Percentiles rank a stretch among this genome's conserved stretches.
These are phyloP conservation scores for Philhelius pedissequus DNA, from an alignment of 2,888 invertebrate genomes.

Conservation along the genomic window DNA sequence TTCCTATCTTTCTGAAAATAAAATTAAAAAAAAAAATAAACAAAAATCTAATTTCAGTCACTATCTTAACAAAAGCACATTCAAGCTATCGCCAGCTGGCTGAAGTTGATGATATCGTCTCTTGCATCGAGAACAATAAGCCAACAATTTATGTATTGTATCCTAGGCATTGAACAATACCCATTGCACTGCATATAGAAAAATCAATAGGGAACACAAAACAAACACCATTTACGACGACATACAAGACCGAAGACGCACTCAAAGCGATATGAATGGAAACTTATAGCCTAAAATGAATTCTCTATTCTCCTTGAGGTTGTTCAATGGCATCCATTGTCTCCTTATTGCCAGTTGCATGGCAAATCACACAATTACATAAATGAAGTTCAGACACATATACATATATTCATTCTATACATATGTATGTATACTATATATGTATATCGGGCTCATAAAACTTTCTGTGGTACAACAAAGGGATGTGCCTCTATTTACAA, in stretches of 20 bases:
- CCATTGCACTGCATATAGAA: background rate
- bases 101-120: background rate
- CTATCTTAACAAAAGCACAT: slow-evolving; percentile 16
- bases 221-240: background rate
- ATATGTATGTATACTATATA: background rate
- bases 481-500: slow-evolving; percentile 39
- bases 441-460: background rate
- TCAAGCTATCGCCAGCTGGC: background rate
- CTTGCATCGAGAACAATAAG: slow-evolving; percentile 2
- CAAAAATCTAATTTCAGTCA: slow-evolving; percentile 10
- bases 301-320: slow-evolving; percentile 33
- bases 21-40: too few species aligned
- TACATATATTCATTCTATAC: too few species aligned
- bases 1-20: background rate
- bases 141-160: slow-evolving; percentile 2
- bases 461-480: slow-evolving; percentile 14
- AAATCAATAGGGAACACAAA: background rate
- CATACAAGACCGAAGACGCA: background rate
- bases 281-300: slow-evolving; percentile 36
- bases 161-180: background rate
- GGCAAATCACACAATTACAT: slow-evolving; percentile 36
- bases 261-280: slow-evolving; percentile 22
- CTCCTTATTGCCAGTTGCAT: slow-evolving; percentile 35
- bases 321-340: slow-evolving; percentile 46
- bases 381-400: background rate